Percentiles rank a stretch among this genome's conserved stretches.
These are phyloP conservation scores for Cataglyphis livida DNA, from an alignment of 2,888 invertebrate species.

Conservation along the genomic window DNA sequence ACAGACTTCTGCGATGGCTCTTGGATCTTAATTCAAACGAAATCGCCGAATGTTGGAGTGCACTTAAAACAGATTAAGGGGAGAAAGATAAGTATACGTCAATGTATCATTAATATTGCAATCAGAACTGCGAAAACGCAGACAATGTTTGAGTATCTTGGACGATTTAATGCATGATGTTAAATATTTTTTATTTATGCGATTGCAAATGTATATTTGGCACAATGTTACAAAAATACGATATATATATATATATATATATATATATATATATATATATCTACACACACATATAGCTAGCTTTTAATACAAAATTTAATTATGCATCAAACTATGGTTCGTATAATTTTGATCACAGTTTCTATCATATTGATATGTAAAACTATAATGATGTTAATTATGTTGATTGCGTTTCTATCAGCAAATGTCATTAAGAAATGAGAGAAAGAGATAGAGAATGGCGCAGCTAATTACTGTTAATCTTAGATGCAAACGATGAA, in stretches of 20 bases:
- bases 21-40: conserved; percentile 28
- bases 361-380: background rate
- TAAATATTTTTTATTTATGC: background rate
- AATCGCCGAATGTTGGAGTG: conserved; percentile 33
- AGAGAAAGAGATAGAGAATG: too few relatives aligned
- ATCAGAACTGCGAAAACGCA: background rate
- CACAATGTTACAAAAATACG: background rate
- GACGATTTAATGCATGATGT: background rate
- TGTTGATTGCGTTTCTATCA: background rate
- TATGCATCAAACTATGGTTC: background rate
- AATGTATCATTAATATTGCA: conserved; percentile 20
- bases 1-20: conserved; percentile 37
- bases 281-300: background rate
- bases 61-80: conserved; percentile 43
- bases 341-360: background rate
- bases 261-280: too few relatives aligned
- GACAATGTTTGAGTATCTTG: background rate
- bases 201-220: background rate
- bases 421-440: background rate
- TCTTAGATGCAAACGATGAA: conserved; percentile 20
- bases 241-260: background rate
- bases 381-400: conserved; percentile 6
- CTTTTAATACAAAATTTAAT: background rate
- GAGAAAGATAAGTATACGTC: conserved; percentile 33
- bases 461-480: background rate